Base-by-base conservation (phyloP, 1,140 invertebrate species). In the Frieseomelitta varia region DNA sequence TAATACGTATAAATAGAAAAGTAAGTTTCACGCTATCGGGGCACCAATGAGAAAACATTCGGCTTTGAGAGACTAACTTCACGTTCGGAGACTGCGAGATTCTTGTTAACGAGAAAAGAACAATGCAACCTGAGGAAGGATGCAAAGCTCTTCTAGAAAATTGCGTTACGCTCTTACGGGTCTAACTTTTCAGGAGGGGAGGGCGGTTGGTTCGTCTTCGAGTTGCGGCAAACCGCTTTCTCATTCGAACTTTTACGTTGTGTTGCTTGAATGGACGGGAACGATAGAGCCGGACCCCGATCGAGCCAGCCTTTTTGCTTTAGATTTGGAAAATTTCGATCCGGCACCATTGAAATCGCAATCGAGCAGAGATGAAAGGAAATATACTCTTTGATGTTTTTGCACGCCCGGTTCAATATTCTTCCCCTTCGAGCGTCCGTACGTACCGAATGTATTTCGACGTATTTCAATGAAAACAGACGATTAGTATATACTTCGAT, bases 311-410 rank as follows among this genome's bases (percentile, higher is more conserved):
- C 82, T 72, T 39, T 39, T 56, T 72, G 76, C 68, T 79, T 75
- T 78, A 82, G 87, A 88, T 88, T 88, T 88, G 73, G 79, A 88
- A 88, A 88, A 88, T 88, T 88, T 67, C 53, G 75, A 68, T 83
- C 4, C 67, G 75, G 17, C 19, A 39, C 63, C 65, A 71, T 69
- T 79, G 84, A 83, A 87, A 69, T 85, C 77, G 78, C 63, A 63
- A 81, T 71, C 75, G 71, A 58, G 30, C 73, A 85, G 17, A 74
- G 78, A 67, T 65, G 76, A 83, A 78, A 83, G 81, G 79, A 83
- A 78, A 51, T 61, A 34, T 27, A 55, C 30, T 55, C 81, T 78
- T 83, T 83, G 81, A 83, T 27, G 75, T 71, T 34, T 76, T 47
- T 71, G 55, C 24, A n/a, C 34, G 24, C 6, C 74, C 21, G n/a